Conservation (phyloP, 2,797 vertebrate genomes). For the Danio tinwini region DNA sequence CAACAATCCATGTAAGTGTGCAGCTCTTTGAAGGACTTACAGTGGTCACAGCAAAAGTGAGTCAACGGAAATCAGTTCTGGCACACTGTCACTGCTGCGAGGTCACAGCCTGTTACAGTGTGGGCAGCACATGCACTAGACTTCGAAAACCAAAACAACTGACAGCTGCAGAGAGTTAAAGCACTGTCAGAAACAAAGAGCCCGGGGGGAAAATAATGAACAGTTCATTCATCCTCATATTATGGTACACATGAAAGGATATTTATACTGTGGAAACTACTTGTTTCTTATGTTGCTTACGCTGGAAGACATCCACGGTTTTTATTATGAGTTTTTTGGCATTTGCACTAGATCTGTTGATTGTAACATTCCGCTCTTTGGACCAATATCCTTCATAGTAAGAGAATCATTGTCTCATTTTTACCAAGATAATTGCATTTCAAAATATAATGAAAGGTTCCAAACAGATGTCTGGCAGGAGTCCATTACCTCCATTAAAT, state of each 20-base stretch:
- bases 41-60: constrained; percentile 74
- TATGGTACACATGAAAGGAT: constrained; percentile 69
- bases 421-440: constrained; percentile 44
- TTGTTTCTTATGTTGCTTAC: constrained; percentile 20
- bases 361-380: constrained; percentile 24
- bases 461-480: constrained; percentile 27
- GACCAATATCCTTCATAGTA: constrained; percentile 37
- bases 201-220: constrained; percentile 55
- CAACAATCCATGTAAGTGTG: constrained; percentile 65
- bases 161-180: constrained; percentile 78
- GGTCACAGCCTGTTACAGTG: constrained; percentile 73
- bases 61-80: constrained; percentile 77
- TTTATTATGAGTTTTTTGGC: constrained; percentile 22
- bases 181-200: constrained; percentile 74
- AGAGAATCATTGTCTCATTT: constrained; percentile 56
- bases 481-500: constrained; percentile 26
- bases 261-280: constrained; percentile 54
- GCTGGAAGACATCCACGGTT: constrained; percentile 24
- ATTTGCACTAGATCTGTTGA: constrained; percentile 27
- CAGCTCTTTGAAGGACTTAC: constrained; percentile 58
- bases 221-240: constrained; percentile 65
- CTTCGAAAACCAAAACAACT: constrained; percentile 70
- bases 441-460: constrained; percentile 17
- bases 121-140: constrained; percentile 75
- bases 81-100: constrained; percentile 76